Conservation (phyloP, 2,113 vertebrate genomes). For the Ardeotis arabs region DNA sequence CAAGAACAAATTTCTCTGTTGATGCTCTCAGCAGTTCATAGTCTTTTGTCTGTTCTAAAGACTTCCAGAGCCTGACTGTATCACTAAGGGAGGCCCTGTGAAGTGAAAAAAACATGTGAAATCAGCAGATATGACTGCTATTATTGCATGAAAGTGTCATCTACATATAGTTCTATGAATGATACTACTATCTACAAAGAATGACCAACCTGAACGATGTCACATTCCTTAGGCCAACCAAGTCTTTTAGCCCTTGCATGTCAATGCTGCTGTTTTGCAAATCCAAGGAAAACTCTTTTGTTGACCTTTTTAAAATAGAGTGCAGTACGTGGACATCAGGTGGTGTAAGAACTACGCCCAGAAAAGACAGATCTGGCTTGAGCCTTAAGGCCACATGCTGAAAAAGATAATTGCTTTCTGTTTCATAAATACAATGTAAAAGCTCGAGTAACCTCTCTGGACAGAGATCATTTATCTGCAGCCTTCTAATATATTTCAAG, state of each 20-base stretch:
- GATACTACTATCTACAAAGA: neutral
- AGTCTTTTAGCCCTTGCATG: constrained; percentile 77
- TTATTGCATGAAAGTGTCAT: neutral
- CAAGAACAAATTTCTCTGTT: constrained; percentile 84
- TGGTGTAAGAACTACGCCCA: constrained; percentile 77
- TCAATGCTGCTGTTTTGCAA: constrained; percentile 81
- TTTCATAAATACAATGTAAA: constrained; percentile 85
- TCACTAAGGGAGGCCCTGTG: constrained; percentile 86
- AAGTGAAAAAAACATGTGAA: neutral
- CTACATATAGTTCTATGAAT: neutral
- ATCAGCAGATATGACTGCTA: neutral
- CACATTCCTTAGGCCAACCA: constrained; percentile 81
- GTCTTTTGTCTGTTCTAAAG: constrained; percentile 75
- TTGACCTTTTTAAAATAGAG: constrained; percentile 71
- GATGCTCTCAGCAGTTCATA: constrained; percentile 68
- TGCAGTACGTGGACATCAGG: constrained; percentile 79
- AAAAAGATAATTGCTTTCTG: constrained; percentile 62
- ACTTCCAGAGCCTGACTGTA: constrained; percentile 84
- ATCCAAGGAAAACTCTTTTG: constrained; percentile 80
- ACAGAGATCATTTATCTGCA: constrained; percentile 71
- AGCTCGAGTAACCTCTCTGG: constrained; percentile 82
- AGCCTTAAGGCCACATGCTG: constrained; percentile 76
- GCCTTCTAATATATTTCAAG: constrained; percentile 73
- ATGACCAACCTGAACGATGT: constrained; percentile 82
- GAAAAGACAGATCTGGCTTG: constrained; percentile 79